Evolutionary conservation across 2,888 invertebrate species (phyloP).

Genomic region (Heliconius cydno): DNA sequence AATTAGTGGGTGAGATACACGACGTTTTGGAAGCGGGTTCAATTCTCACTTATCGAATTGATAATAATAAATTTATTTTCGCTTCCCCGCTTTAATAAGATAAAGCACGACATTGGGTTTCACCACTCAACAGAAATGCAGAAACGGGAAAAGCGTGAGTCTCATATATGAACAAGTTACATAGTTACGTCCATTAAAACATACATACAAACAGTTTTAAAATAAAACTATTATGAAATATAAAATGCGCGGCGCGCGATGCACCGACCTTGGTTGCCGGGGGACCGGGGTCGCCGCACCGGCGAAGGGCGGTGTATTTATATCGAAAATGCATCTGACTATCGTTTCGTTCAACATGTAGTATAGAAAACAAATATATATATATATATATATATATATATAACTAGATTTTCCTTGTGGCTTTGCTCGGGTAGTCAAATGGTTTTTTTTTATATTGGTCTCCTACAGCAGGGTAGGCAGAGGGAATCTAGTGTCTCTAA

Average conservation of each 20-base stretch:
- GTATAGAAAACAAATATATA: conserved; percentile 6
- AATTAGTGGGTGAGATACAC: no score
- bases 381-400: not conserved
- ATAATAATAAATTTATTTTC: not conserved
- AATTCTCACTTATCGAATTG: not conserved
- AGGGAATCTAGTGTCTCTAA: no score
- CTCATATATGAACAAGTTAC: not conserved
- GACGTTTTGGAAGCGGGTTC: no score
- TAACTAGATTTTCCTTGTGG: not conserved
- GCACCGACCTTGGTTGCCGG: conserved; percentile 63
- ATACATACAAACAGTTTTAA: conserved; percentile 1
- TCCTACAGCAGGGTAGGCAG: no score
- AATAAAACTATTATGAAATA: conserved; percentile 38
- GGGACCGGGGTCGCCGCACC: conserved; percentile 59
- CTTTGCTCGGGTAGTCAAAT: not conserved
- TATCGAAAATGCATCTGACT: conserved; percentile 47
- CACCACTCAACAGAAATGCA: not conserved
- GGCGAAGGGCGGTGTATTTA: conserved; percentile 62
- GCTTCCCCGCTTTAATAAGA: not conserved
- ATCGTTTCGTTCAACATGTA: conserved; percentile 28
- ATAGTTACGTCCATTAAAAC: conserved; percentile 4
- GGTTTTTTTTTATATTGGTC: no score
- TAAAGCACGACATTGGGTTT: no score
- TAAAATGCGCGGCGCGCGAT: conserved; percentile 35
- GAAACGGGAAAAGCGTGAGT: not conserved